Evolutionary conservation across 2,888 invertebrate genomes (phyloP).

Genomic region (Calliopum simillimum): DNA sequence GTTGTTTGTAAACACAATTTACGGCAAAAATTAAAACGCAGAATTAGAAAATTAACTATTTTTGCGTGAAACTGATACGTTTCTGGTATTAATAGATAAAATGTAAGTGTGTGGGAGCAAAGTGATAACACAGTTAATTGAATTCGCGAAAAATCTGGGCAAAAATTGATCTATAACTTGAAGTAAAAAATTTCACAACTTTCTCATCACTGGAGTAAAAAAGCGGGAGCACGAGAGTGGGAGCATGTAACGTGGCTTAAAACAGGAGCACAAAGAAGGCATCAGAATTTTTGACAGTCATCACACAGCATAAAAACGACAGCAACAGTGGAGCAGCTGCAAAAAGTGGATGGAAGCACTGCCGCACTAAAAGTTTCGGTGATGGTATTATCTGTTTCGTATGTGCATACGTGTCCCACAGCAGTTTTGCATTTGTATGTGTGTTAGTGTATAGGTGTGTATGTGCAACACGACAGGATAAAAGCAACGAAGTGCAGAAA

Average conservation of each 20-base stretch:
- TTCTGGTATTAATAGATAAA: not conserved
- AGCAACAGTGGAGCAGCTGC: slow-evolving; percentile 2
- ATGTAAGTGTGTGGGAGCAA: not conserved
- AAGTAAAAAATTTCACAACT: slow-evolving; percentile 16
- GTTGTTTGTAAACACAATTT: slow-evolving; percentile 36
- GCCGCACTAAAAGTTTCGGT: not conserved
- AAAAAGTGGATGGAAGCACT: not conserved
- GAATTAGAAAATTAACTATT: not conserved
- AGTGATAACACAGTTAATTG: slow-evolving; percentile 20
- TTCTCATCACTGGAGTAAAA: not conserved
- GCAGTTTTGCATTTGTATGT: not conserved
- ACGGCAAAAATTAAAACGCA: slow-evolving; percentile 32
- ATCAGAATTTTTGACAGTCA: not conserved
- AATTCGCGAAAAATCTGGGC: not conserved
- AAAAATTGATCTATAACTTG: no score
- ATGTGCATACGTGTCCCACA: slow-evolving; percentile 11
- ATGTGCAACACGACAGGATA: slow-evolving; percentile 34
- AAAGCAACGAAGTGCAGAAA: slow-evolving; percentile 33
- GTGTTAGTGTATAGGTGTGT: slow-evolving; percentile 10
- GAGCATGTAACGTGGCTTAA: slow-evolving; percentile 26
- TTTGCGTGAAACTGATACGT: not conserved
- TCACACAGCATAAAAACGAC: not conserved
- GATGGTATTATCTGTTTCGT: slow-evolving; percentile 29
- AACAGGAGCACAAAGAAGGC: slow-evolving; percentile 7
- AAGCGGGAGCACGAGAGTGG: slow-evolving; percentile 16